Percentiles rank a stretch among this genome's conserved stretches.
phyloP scores from a whole-genome alignment of 2,113 vertebrate species.

The Vireo altiloquus region DNA sequence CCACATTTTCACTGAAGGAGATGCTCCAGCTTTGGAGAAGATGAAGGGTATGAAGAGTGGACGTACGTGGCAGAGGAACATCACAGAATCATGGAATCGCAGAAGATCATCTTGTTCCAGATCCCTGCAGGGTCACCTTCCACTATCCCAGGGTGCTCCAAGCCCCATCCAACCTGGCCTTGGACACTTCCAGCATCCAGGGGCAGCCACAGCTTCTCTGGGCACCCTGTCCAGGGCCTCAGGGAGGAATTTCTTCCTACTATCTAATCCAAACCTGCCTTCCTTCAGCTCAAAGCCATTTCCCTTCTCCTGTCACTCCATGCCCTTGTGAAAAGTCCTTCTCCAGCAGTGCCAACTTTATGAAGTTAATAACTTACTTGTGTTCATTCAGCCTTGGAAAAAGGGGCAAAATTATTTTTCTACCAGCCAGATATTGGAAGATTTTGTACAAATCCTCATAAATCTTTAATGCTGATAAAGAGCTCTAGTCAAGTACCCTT shows the following conservation, averaged over 20 bases:
- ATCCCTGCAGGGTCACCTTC: background rate
- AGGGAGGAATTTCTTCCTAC: background rate
- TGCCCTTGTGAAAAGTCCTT: background rate
- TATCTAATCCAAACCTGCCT: background rate
- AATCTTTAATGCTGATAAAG: background rate
- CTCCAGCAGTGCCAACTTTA: background rate
- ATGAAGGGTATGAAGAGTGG: background rate
- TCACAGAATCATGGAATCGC: fast-evolving
- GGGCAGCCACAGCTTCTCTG: background rate
- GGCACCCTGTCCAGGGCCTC: background rate
- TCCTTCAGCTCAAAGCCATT: background rate
- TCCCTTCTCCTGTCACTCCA: background rate
- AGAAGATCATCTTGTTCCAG: background rate
- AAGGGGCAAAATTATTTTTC: background rate
- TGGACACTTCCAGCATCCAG: background rate
- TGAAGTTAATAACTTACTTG: background rate
- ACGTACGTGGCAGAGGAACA: background rate
- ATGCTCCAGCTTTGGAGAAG: background rate
- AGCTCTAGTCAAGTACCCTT: background rate
- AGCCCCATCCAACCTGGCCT: fast-evolving
- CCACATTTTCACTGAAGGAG: background rate
- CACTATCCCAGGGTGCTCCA: fast-evolving
- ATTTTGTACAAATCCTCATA: background rate
- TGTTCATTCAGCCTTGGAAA: background rate
- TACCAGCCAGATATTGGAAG: background rate